Evolutionary conservation across 2,888 invertebrate genomes (phyloP).

Genomic region (Tridacna crocea): DNA sequence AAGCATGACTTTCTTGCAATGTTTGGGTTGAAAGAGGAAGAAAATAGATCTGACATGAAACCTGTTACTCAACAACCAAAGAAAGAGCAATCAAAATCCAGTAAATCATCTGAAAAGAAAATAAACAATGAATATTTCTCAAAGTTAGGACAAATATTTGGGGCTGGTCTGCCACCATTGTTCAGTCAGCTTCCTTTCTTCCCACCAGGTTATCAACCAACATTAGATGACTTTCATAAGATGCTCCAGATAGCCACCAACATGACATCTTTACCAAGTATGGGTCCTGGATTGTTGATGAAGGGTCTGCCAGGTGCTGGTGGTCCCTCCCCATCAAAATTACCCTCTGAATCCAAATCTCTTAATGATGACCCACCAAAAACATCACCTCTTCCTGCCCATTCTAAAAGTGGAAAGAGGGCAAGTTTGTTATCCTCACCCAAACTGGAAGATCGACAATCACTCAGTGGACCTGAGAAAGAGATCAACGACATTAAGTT

Average conservation of each 20-base stretch:
- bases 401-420: constrained; percentile 23
- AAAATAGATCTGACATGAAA: constrained; percentile 77
- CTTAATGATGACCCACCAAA: constrained; percentile 24
- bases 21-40: constrained; percentile 86
- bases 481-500: constrained; percentile 55
- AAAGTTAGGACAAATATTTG: constrained; percentile 68
- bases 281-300: constrained; percentile 56
- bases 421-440: neutral
- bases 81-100: constrained; percentile 47
- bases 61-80: constrained; percentile 20
- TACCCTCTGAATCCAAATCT: neutral
- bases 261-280: constrained; percentile 62
- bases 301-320: constrained; percentile 36
- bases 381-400: constrained; percentile 32
- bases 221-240: constrained; percentile 64
- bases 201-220: constrained; percentile 55
- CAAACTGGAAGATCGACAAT: constrained; percentile 36
- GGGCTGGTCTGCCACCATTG: constrained; percentile 61
- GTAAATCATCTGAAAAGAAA: constrained; percentile 59
- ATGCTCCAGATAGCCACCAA: constrained; percentile 67
- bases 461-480: constrained; percentile 37
- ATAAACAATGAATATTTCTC: constrained; percentile 75
- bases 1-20: constrained; percentile 93
- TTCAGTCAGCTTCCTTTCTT: constrained; percentile 58
- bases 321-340: constrained; percentile 44